Evolutionary conservation across 2,113 vertebrate genomes (phyloP), one percentile per base, ranked within the genome.

Genomic region (Telmatochromis sp.): DNA sequence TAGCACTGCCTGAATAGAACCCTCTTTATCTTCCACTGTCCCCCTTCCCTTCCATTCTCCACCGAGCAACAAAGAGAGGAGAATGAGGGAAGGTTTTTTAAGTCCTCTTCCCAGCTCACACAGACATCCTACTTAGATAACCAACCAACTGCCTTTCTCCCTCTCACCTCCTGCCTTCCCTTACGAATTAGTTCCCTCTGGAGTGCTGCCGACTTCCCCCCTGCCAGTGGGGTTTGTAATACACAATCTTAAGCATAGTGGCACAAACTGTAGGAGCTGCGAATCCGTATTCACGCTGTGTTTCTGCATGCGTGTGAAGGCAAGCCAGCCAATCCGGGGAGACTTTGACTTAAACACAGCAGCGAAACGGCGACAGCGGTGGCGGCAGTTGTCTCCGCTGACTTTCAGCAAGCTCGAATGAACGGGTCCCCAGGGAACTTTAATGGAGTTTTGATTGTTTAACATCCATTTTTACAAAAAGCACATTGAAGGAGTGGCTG

Each of bases 371-470:
- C 11, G 2, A 13, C 55, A 60, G 95, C 89, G 35, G 80, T 14
- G 19, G 35, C 58, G 80, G 95, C 94, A 95, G 94, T 95, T 94
- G 95, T 94, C 91, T 93, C 86, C 3, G n/a, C 91, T 89, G 92
- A 94, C 91, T 93, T 94, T 92, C 91, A 92, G 93, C 89, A 86
- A 82, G 83, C 91, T 90, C 89, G 88, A 91, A 94, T 57, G 89
- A 83, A 95, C 92, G 86, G 91, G 42, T 95, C 96, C 95, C 95
- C 49, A 1, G 94, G 96, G 95, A 94, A 73, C 88, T 91, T 93
- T 91, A 96, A 96, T 95, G 95, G 93, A 89, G 92, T 95, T 96
- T 95, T 94, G 95, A 96, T 96, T 96, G 96, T 97, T 96, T 95
- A 96, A 96, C 95, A 96, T 96, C 95, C 94, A 92, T 94, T 96